Percentiles rank a stretch among this genome's conserved stretches.
phyloP scores from a whole-genome alignment of 2,113 vertebrate species.

The Chionis minor region DNA sequence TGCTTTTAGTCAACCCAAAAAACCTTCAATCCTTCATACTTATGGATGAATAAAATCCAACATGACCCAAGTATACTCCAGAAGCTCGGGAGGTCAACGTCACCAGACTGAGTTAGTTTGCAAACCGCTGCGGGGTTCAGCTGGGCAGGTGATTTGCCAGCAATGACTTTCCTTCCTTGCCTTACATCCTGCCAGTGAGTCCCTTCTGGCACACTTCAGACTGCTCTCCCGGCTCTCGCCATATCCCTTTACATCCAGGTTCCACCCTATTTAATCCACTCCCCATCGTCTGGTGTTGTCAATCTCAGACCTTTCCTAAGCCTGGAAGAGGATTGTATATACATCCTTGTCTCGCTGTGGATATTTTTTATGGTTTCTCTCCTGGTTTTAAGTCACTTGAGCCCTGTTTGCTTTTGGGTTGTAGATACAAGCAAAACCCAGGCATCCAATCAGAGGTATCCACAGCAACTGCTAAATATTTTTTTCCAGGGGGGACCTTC shows the following conservation, averaged over 20 bases:
- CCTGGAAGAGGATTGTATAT: background rate
- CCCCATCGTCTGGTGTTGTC: background rate
- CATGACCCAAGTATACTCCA: background rate
- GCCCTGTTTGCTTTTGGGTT: background rate
- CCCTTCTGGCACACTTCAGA: background rate
- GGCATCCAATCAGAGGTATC: background rate
- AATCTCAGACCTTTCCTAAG: background rate
- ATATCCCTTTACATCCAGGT: background rate
- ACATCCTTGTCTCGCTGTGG: accelerated
- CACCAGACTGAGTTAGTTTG: background rate
- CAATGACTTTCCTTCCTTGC: background rate
- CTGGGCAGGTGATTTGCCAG: background rate
- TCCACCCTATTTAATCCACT: constrained; percentile 4
- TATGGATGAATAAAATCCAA: background rate
- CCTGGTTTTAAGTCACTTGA: background rate
- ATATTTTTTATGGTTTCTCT: background rate
- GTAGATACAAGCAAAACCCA: background rate
- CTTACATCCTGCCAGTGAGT: background rate
- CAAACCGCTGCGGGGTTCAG: background rate
- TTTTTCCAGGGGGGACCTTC: background rate
- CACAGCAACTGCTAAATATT: constrained; percentile 17
- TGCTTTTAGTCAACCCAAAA: background rate
- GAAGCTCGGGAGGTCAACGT: accelerated
- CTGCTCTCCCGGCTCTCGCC: background rate
- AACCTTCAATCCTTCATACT: background rate